Evolutionary conservation across 2,113 vertebrate genomes (phyloP).

Genomic region (Amphilophus citrinellus): DNA sequence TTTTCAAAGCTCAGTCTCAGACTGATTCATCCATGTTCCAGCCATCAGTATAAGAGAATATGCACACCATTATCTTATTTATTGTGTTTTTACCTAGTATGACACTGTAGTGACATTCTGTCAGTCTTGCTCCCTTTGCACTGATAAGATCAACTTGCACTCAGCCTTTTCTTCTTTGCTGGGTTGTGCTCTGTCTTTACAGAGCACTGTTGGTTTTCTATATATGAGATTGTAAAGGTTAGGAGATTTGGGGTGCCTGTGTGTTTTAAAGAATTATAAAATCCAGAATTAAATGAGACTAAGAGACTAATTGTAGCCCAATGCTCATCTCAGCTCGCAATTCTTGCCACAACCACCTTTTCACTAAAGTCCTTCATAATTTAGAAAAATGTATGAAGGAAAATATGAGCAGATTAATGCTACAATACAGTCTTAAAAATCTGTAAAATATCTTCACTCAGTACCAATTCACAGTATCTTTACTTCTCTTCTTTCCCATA

Average conservation of each 20-base stretch:
- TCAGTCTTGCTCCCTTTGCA: background rate
- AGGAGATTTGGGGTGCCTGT: background rate
- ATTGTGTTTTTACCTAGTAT: background rate
- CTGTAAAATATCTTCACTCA: background rate
- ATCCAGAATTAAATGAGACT: background rate
- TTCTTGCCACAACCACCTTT: background rate
- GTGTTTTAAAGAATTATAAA: background rate
- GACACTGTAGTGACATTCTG: conserved; percentile 8
- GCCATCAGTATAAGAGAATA: background rate
- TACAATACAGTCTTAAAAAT: background rate
- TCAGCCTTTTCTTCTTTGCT: background rate
- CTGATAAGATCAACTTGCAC: background rate
- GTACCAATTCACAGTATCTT: background rate
- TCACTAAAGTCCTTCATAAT: background rate
- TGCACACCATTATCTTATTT: background rate
- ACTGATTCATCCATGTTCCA: background rate
- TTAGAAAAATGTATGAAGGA: no score
- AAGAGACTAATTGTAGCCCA: background rate
- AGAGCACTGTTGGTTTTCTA: background rate
- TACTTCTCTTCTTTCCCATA: background rate
- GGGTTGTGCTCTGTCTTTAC: background rate
- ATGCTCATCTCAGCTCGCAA: background rate
- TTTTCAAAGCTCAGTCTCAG: background rate
- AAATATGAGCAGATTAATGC: background rate
- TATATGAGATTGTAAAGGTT: background rate